A percentile compares a stretch with the other conserved stretches of the same genome.
These are phyloP conservation scores for Nemotelus pantherinus DNA, from an alignment of 2,888 invertebrate species.

Conservation along the genomic window DNA sequence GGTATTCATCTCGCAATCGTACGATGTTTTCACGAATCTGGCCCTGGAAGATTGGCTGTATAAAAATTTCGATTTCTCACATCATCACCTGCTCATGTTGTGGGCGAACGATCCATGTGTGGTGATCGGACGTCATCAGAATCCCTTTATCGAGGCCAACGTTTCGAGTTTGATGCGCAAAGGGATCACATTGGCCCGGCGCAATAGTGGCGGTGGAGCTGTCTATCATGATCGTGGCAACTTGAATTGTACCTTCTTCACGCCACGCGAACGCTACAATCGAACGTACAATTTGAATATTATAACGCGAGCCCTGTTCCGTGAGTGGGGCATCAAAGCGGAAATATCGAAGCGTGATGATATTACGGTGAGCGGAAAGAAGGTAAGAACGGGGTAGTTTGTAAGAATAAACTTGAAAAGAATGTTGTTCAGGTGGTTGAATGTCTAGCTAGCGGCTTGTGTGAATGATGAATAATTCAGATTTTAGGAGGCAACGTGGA, in stretches of 20 bases:
- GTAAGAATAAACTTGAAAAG: neutral
- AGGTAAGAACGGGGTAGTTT: conserved; percentile 55
- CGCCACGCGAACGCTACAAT: conserved; percentile 82
- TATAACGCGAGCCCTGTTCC: conserved; percentile 82
- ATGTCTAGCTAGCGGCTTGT: no score
- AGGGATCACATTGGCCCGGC: conserved; percentile 81
- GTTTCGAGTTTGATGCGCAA: conserved; percentile 72
- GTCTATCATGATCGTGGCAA: conserved; percentile 97
- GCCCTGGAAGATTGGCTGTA: conserved; percentile 98
- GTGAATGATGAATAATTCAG: no score
- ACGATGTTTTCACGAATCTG: conserved; percentile 90
- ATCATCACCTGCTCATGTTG: conserved; percentile 86
- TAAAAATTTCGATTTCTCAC: conserved; percentile 82
- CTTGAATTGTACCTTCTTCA: conserved; percentile 92
- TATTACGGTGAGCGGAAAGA: conserved; percentile 79
- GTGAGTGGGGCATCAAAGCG: conserved; percentile 82
- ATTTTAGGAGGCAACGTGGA: no score
- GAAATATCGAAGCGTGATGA: conserved; percentile 86
- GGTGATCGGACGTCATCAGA: conserved; percentile 96
- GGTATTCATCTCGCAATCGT: conserved; percentile 91
- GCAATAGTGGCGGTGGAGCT: conserved; percentile 96
- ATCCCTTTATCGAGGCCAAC: conserved; percentile 94
- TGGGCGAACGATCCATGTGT: conserved; percentile 96
- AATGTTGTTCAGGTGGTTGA: no score
- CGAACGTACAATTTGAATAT: conserved; percentile 88